Conservation (phyloP, 2,888 invertebrate genomes). For the Ethmia dodecea region DNA sequence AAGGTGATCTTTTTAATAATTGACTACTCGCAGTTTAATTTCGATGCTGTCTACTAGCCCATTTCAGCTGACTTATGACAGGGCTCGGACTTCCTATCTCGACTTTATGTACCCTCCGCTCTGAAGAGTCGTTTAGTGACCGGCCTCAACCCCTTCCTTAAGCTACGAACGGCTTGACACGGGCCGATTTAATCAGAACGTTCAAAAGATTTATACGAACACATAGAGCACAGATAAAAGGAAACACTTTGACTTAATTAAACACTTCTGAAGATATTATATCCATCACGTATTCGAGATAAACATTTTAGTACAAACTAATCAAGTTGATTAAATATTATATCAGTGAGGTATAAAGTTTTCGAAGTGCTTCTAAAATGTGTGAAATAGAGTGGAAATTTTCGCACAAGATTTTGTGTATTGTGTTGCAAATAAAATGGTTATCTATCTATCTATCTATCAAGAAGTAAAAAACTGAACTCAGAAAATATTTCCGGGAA, state of each 20-base stretch:
- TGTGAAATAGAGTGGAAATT: constrained; percentile 39
- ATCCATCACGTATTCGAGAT: too few species aligned
- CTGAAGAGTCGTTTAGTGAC: constrained; percentile 16
- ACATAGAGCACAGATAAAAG: background rate
- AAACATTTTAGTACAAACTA: background rate
- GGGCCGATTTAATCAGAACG: constrained; percentile 9
- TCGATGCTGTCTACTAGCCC: too few species aligned
- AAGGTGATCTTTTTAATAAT: too few species aligned
- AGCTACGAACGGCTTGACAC: constrained; percentile 10
- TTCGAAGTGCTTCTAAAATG: constrained; percentile 27
- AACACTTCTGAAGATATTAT: too few species aligned
- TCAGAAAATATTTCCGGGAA: constrained; percentile 52
- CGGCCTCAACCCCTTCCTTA: constrained; percentile 13
- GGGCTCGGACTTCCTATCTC: constrained; percentile 15
- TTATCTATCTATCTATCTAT: too few species aligned
- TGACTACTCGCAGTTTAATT: too few species aligned
- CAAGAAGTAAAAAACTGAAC: constrained; percentile 32
- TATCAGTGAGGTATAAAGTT: constrained; percentile 18
- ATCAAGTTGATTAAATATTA: background rate
- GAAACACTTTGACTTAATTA: background rate
- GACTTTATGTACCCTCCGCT: constrained; percentile 17
- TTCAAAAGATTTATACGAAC: constrained; percentile 7
- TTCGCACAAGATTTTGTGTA: constrained; percentile 47
- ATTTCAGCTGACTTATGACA: constrained; percentile 19
- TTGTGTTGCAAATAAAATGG: too few species aligned